A percentile compares a stretch with the other conserved stretches of the same genome.
phyloP scores from a whole-genome alignment of 2,888 invertebrate genomes.

The Alloscopus bannaensis region DNA sequence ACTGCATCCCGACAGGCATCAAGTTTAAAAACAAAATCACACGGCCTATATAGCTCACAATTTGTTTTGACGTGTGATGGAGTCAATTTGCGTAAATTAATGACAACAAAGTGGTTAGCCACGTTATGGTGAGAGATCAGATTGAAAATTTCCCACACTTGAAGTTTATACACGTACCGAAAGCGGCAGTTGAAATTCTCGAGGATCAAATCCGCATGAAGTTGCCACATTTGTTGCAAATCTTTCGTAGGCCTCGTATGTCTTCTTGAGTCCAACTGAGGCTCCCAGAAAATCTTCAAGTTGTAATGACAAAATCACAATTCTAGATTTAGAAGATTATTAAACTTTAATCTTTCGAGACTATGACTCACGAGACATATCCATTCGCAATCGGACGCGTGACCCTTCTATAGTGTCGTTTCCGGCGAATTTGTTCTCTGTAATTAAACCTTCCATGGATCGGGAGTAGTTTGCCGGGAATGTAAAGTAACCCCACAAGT shows the following conservation, averaged over 20 bases:
- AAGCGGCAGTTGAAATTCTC: conserved; percentile 46
- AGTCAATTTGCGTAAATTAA: no score
- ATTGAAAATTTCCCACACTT: no score
- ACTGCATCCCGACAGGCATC: no score
- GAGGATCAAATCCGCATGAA: conserved; percentile 20
- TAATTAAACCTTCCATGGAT: conserved; percentile 20
- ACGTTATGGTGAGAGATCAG: no score
- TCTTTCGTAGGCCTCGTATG: conserved; percentile 29
- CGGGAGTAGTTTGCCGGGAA: conserved; percentile 42
- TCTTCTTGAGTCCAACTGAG: conserved; percentile 13
- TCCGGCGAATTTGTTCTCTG: conserved; percentile 36
- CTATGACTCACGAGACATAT: conserved; percentile 44
- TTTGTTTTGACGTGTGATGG: no score
- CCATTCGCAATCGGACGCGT: conserved; percentile 34
- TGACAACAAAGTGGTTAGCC: no score
- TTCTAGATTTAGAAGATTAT: no score
- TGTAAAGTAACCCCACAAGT: conserved; percentile 44
- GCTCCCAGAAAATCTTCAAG: conserved; percentile 52
- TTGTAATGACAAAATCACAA: background rate
- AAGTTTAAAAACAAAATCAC: no score
- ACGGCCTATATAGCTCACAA: no score
- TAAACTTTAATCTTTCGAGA: background rate
- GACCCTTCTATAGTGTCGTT: conserved; percentile 50
- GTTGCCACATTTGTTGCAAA: conserved; percentile 34
- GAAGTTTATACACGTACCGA: conserved; percentile 32